Evolutionary conservation across 2,797 vertebrate genomes (phyloP).

Genomic region (Poecile montanus): DNA sequence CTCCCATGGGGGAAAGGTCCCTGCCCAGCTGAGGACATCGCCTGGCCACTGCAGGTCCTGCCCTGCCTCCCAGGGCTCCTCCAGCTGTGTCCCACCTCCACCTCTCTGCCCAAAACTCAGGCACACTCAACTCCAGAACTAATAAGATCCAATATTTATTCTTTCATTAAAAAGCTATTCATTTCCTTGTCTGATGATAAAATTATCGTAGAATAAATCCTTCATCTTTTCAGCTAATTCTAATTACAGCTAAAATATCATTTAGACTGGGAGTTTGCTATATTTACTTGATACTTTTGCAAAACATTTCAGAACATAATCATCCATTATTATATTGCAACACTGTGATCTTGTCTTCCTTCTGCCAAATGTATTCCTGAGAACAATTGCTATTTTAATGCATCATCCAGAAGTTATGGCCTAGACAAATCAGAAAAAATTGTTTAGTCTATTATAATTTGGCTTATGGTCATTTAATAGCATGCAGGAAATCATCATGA

Average conservation of each 20-base stretch:
- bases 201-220: conserved; percentile 54
- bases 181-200: conserved; percentile 47
- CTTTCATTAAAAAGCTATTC: conserved; percentile 11
- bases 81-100: neutral
- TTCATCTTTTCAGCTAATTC: conserved; percentile 67
- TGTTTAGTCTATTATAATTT: conserved; percentile 62
- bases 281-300: conserved; percentile 43
- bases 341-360: neutral
- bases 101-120: neutral
- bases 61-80: neutral
- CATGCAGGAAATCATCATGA: conserved; percentile 33
- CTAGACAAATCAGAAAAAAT: conserved; percentile 39
- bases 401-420: conserved; percentile 12
- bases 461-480: conserved; percentile 45
- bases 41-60: neutral
- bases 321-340: conserved; percentile 39
- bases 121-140: neutral
- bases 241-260: conserved; percentile 48
- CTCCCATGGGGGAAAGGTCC: accelerated
- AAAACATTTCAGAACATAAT: conserved; percentile 44
- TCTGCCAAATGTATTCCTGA: conserved; percentile 24
- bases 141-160: conserved; percentile 43
- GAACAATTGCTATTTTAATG: conserved; percentile 44
- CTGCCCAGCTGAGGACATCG: neutral
- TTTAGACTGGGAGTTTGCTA: conserved; percentile 31